These are phyloP conservation scores for Brassicogethes aeneus DNA, from an alignment of 2,888 invertebrate genomes.

Conservation along the genomic window DNA sequence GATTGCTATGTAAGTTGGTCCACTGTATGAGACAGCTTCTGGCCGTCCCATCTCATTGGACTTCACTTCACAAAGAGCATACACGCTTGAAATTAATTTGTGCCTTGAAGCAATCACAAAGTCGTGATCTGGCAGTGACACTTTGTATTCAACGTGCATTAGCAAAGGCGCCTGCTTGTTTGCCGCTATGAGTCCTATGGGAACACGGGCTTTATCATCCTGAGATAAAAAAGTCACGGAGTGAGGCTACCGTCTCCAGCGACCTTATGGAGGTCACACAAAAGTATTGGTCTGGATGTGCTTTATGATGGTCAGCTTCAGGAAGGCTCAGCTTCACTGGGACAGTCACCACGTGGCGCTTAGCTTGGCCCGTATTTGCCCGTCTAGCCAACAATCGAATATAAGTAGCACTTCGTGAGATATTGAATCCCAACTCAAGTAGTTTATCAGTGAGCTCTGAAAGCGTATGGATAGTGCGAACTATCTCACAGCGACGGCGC, in stretches of 20 bases:
- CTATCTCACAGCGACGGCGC: neutral
- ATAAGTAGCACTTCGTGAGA: neutral
- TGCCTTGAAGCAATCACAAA: slow-evolving; percentile 15
- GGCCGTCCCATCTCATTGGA: slow-evolving; percentile 21
- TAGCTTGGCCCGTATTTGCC: neutral
- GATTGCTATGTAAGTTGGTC: slow-evolving; percentile 37
- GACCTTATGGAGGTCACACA: slow-evolving; percentile 21
- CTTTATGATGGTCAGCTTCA: slow-evolving; percentile 14
- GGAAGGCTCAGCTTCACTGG: slow-evolving; percentile 16
- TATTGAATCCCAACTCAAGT: neutral
- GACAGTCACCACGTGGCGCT: slow-evolving; percentile 1
- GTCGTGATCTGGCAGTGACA: slow-evolving; percentile 18
- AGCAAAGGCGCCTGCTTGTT: slow-evolving; percentile 1
- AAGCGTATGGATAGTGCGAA: neutral
- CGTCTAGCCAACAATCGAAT: neutral
- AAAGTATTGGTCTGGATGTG: slow-evolving; percentile 25
- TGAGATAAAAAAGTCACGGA: slow-evolving; percentile 7
- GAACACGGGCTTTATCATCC: neutral
- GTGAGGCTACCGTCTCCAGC: slow-evolving; percentile 19
- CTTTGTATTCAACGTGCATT: slow-evolving; percentile 20
- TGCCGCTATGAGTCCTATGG: neutral
- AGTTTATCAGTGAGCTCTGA: neutral
- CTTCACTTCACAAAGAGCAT: slow-evolving; percentile 18
- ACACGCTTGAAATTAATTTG: slow-evolving; percentile 20
- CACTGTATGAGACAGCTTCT: slow-evolving; percentile 32